Evolutionary conservation across 2,888 invertebrate species (phyloP), one percentile per base, ranked within the genome.

Genomic region (Dicycla oo): DNA sequence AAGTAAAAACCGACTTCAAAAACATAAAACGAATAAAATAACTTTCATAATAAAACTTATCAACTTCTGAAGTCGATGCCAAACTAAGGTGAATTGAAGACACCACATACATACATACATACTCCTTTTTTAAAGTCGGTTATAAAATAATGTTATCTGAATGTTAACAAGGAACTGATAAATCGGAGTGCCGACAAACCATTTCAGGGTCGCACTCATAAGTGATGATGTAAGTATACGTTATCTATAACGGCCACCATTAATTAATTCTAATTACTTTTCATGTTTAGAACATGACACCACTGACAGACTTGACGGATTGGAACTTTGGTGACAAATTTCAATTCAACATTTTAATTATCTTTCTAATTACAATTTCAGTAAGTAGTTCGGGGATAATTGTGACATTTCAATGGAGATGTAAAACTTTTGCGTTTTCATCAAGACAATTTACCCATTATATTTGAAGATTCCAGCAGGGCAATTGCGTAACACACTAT

Each of bases 231-330:
- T 73, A 77, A 84, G 62, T 56, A 23, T 18, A 78, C 73, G 73
- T 85, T 85, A 88, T 87, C 86, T 83, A 18, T 75, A 80, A 75
- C 74, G 60, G 65, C 73, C 75, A 81, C 67, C 65, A 65, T 85
- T n/a, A 83, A 86, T 84, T 69, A 80, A 86, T 86, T 86, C 80
- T 83, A 84, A 83, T 85, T 84, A 78, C 80, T 76, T 80, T 76
- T 80, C 69, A 62, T 75, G 61, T 78, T 83, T 68, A 40, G 61
- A 51, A 58, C 64, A 49, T 65, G 54, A 68, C 63, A 65, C 57
- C 69, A 57, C n/a, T 63, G 74, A 47, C 51, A 67, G 58, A 30
- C 20, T 34, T 61, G 54, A 72, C 58, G 49, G 61, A 68, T 79
- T n/a, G 26, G 34, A 65, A 51, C 30, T 56, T 54, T 20, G 20